Base-by-base conservation (phyloP, 2,888 invertebrate species). In the Drosophila subsilvestris region DNA sequence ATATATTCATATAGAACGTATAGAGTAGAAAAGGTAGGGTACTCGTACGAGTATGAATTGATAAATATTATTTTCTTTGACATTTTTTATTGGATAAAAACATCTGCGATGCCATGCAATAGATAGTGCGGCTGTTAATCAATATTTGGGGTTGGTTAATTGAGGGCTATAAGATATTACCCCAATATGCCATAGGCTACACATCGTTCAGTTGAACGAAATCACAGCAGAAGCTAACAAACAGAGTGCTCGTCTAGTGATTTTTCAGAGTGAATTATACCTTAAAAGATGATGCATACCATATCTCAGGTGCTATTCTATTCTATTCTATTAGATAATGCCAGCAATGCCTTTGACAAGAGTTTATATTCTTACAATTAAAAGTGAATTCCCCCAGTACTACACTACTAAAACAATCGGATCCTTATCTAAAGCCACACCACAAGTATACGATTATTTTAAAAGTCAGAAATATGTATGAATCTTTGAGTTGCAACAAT, bases 131-230 rank as follows among this genome's bases (percentile, higher is more conserved):
- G 20, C 10, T 37, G 43, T 56, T 55, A 37, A 49, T 44, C 55
- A 48, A n/a, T 54, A 49, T 43, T 25, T 3, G 25, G 55, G 43
- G 1, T n/a, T 14, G 7, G 1, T 2, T 2, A 5, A 14, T 14
- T 2, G 2, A 8, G 32, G 32, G 12, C 4, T 5, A 5, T 12
- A 32, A 14, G 32, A 14, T 32, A 32, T 14, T 14, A 37, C 2
- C 6, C 6, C 14, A n/a, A n/a, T 2, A 2, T 6, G 37, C 2
- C 6, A n/a, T 37, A 7, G 37, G 7, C n/a, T 37, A 2, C 14
- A 27, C 27, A n/a, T 17, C 9, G 20, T 49, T 62, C 17, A 43
- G 48, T 62, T 49, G 20, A 49, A 42, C 17, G 22, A 25, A 49
- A 6, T 37, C n/a, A n/a, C 37, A 37, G 37, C 37, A 37, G 2